These are phyloP conservation scores for Apis cerana DNA, from an alignment of 1,140 invertebrate species.

Conservation along the genomic window DNA sequence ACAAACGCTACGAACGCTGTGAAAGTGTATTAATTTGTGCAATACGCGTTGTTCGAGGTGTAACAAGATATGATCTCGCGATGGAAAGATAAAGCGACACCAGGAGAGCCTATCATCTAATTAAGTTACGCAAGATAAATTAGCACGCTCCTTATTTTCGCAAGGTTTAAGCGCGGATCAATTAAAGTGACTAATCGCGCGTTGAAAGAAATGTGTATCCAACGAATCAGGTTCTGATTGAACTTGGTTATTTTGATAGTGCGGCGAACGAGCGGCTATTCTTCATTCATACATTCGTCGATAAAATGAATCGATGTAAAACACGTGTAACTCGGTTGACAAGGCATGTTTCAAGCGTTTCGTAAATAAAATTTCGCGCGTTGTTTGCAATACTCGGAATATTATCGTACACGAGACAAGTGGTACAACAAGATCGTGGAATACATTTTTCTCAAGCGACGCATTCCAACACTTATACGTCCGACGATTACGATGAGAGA, in stretches of 20 bases:
- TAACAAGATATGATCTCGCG: neutral
- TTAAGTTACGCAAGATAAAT: conserved; percentile 20
- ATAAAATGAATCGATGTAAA: neutral
- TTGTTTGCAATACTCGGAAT: too few species aligned
- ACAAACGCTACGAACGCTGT: conserved; percentile 34
- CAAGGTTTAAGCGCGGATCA: neutral
- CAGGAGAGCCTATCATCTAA: conserved; percentile 3
- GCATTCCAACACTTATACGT: too few species aligned
- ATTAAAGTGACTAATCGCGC: neutral
- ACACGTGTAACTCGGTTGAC: neutral
- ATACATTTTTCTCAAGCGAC: neutral
- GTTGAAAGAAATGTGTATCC: neutral
- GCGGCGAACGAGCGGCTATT: neutral
- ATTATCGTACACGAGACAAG: neutral
- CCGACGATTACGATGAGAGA: neutral
- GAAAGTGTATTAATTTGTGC: conserved; percentile 63
- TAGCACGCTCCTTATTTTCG: neutral
- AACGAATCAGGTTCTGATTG: neutral
- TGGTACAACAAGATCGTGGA: neutral
- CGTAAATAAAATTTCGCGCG: too few species aligned
- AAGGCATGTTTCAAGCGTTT: too few species aligned
- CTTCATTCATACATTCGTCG: neutral
- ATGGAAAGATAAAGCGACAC: conserved; percentile 14
- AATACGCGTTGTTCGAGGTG: neutral
- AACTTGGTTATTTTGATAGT: neutral